phyloP scores from a whole-genome alignment of 2,888 invertebrate species.

The Philhelius pedissequus region DNA sequence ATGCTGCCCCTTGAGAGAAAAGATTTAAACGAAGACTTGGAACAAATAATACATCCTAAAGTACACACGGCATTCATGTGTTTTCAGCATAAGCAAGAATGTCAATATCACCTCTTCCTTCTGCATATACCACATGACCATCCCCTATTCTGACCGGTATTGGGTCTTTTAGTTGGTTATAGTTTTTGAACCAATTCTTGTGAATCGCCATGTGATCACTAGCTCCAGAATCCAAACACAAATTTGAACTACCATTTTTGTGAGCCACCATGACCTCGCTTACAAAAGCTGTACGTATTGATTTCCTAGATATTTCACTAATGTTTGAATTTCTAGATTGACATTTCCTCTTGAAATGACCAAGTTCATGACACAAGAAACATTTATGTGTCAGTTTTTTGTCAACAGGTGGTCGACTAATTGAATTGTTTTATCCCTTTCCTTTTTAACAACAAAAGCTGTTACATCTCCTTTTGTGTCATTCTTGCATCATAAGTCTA shows the following conservation, averaged over 20 bases:
- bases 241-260: not conserved
- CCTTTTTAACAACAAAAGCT: not conserved
- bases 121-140: too few species aligned
- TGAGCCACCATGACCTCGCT: not conserved
- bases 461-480: not conserved
- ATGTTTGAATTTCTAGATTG: not conserved
- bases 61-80: too few species aligned
- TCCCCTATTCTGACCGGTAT: too few species aligned
- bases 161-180: too few species aligned
- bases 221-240: not conserved
- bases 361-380: not conserved
- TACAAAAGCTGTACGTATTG: not conserved
- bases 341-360: not conserved
- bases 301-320: not conserved
- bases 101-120: too few species aligned
- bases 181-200: too few species aligned
- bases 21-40: too few species aligned
- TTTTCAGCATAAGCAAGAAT: too few species aligned
- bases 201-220: not conserved
- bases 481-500: not conserved
- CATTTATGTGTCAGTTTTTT: not conserved
- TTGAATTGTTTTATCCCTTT: not conserved
- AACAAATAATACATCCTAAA: too few species aligned
- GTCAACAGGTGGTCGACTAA: too few species aligned
- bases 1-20: too few species aligned